phyloP scores from a whole-genome alignment of 2,888 invertebrate genomes.

The Epirrita christyi region DNA sequence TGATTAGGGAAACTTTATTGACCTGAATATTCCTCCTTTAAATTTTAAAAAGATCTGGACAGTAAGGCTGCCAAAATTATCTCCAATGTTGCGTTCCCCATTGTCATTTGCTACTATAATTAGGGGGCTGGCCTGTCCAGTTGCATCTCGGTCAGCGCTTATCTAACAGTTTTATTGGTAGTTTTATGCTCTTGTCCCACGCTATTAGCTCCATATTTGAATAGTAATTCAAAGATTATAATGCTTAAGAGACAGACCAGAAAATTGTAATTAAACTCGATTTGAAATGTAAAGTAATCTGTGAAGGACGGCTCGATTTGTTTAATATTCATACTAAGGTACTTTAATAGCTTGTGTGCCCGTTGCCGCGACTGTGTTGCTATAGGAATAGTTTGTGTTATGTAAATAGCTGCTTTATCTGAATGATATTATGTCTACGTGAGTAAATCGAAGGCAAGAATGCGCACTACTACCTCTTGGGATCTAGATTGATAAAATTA shows the following conservation, averaged over 20 bases:
- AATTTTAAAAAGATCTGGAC: no score
- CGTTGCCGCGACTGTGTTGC: slow-evolving; percentile 16
- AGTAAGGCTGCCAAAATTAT: no score
- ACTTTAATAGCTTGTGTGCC: slow-evolving; percentile 9
- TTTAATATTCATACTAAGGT: slow-evolving; percentile 31
- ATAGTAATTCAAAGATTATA: slow-evolving; percentile 17
- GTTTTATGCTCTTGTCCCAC: slow-evolving; percentile 24
- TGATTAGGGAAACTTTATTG: no score
- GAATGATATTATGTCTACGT: slow-evolving; percentile 14
- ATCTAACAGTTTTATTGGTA: slow-evolving; percentile 18
- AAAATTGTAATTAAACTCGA: slow-evolving; percentile 33
- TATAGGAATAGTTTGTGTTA: slow-evolving; percentile 8
- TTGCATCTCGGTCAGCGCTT: slow-evolving; percentile 47
- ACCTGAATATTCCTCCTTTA: no score
- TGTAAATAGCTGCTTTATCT: slow-evolving; percentile 8
- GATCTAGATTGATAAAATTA: not conserved
- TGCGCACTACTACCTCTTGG: not conserved
- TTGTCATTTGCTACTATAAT: no score
- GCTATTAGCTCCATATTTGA: slow-evolving; percentile 18
- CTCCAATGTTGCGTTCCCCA: no score
- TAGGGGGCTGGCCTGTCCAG: slow-evolving; percentile 37
- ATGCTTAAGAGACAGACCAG: slow-evolving; percentile 30
- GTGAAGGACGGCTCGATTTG: slow-evolving; percentile 21
- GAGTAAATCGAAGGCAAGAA: slow-evolving; percentile 1
- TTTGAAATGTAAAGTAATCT: slow-evolving; percentile 36